Base-by-base conservation (phyloP, 2,113 vertebrate genomes). In the Solea solea region DNA sequence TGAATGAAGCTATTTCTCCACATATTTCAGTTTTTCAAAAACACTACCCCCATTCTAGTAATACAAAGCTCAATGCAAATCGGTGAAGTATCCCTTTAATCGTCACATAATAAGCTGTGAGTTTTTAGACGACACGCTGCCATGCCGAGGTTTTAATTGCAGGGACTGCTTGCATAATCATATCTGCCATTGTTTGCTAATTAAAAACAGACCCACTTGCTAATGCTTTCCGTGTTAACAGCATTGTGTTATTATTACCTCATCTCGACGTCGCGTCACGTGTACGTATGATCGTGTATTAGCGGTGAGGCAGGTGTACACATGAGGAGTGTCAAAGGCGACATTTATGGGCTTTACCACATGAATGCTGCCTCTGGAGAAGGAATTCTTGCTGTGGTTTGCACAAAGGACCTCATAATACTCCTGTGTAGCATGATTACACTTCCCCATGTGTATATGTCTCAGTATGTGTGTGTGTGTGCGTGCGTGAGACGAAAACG, bases 311-410 rank as follows among this genome's bases (percentile, higher is more conserved):
- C 76, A 82, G 82, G 82, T 85, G 78, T 49, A 71, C 21, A 21
- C 21, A 56, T 34, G 63, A 49, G 54, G 9, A 25, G 48, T 39
- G 58, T 77, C 74, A 82, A 82, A 11, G 0, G 57, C 69, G 54
- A 80, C 9, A 50, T 86, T 86, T 82, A 85, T 87, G 80, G 45
- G 68, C 14, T 84, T 86, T 83, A 80, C 73, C 80, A 86, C 57
- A 55, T 58, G 16, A 78, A 71, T 8, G 57, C 56, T 6, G 21
- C 63, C 48, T 71, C 64, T 83, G 83, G 49, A 60, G 55, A 58
- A 82, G 54, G 44, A 55, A 66, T 53, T 77, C 51, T 66, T 84
- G 76, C 64, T 68, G 56, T 70, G 73, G 67, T 83, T 74, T 72
- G 61, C 62, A 84, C 76, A 86, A 79, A 82, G 63, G 55, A 48